These are phyloP conservation scores for Acheta domesticus DNA, from an alignment of 2,888 invertebrate genomes.

Conservation along the genomic window DNA sequence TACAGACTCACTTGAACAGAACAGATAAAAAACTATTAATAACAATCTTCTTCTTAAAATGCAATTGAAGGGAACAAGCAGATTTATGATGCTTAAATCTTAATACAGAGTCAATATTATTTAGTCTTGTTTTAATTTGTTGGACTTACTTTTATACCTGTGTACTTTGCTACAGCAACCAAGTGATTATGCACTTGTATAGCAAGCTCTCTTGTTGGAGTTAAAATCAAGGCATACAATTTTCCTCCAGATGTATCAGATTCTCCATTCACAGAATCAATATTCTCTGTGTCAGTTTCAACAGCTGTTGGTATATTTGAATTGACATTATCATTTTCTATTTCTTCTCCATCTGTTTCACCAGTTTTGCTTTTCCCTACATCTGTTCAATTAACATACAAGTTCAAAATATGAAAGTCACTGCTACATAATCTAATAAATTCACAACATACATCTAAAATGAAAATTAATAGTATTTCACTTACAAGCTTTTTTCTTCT, in stretches of 20 bases:
- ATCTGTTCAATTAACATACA: too few relatives aligned
- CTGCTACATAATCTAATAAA: constrained; percentile 19
- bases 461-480: background rate
- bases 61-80: too few relatives aligned
- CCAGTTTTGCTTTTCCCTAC: background rate
- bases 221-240: constrained; percentile 80
- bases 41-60: too few relatives aligned
- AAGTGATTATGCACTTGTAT: constrained; percentile 90
- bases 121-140: too few relatives aligned
- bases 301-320: constrained; percentile 24
- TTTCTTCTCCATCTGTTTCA: constrained; percentile 33
- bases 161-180: constrained; percentile 72
- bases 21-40: too few relatives aligned
- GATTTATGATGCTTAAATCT: too few relatives aligned
- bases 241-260: constrained; percentile 43
- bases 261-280: constrained; percentile 45
- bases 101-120: too few relatives aligned
- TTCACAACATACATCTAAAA: background rate
- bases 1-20: too few relatives aligned
- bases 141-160: constrained; percentile 58
- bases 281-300: constrained; percentile 44
- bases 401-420: constrained; percentile 23
- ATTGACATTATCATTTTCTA: constrained; percentile 36
- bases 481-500: constrained; percentile 53
- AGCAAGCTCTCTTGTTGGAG: constrained; percentile 94